phyloP scores from a whole-genome alignment of 2,797 vertebrate genomes.

The Oryzias dopingdopingensis region DNA sequence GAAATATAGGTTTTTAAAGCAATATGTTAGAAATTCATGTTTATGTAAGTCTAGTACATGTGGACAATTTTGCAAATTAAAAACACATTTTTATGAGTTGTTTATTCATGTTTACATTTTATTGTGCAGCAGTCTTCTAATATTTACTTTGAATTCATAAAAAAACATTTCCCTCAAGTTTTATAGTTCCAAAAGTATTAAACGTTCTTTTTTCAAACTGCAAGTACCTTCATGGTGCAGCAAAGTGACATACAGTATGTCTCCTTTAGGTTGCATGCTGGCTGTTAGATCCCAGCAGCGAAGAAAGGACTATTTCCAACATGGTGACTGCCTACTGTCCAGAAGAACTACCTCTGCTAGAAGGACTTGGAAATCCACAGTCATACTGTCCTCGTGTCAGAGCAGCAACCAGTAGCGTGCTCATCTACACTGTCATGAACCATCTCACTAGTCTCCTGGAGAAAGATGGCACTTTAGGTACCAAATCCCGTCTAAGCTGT shows the following conservation, averaged over 20 bases:
- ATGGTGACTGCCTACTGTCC: constrained; percentile 90
- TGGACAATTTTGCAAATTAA: too few relatives aligned
- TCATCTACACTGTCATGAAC: constrained; percentile 81
- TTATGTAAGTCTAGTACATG: too few relatives aligned
- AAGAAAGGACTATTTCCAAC: constrained; percentile 89
- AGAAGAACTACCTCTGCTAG: constrained; percentile 83
- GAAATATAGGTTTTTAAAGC: too few relatives aligned
- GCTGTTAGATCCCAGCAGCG: constrained; percentile 88
- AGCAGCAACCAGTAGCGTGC: constrained; percentile 86
- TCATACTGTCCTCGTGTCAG: constrained; percentile 84
- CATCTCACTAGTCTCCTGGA: constrained; percentile 79
- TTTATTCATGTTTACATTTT: too few relatives aligned
- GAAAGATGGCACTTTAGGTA: constrained; percentile 87
- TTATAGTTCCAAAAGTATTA: too few relatives aligned
- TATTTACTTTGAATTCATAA: too few relatives aligned
- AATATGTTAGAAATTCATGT: too few relatives aligned
- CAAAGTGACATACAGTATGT: constrained; percentile 10
- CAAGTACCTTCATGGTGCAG: neutral
- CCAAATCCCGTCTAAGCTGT: neutral
- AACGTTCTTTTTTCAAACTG: neutral
- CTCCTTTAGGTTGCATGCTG: constrained; percentile 88
- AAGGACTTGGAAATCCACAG: constrained; percentile 76
- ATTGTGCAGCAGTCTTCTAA: too few relatives aligned
- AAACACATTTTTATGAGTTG: too few relatives aligned
- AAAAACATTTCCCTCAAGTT: too few relatives aligned